Evolutionary conservation across 2,113 vertebrate species (phyloP).

Genomic region (Lynx canadensis): DNA sequence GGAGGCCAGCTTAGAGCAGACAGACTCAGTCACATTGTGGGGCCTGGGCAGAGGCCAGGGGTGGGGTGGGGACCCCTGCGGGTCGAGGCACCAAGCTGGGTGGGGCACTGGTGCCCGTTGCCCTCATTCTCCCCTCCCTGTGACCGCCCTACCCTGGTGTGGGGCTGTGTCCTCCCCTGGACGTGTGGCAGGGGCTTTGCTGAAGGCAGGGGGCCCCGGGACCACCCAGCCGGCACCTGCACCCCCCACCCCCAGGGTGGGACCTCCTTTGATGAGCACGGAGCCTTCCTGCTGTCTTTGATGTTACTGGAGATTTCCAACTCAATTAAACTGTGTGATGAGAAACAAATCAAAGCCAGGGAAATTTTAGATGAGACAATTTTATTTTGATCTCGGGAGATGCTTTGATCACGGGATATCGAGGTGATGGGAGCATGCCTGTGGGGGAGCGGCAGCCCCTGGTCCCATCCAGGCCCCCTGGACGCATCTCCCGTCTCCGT

Average conservation of each 20-base stretch:
- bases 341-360: background rate
- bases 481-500: fast-evolving
- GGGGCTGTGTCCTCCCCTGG: background rate
- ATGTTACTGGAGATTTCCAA: background rate
- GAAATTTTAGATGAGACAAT: background rate
- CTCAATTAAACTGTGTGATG: background rate
- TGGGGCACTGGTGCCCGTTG: background rate
- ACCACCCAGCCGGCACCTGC: background rate
- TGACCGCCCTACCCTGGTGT: background rate
- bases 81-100: background rate
- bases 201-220: background rate
- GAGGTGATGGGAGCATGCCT: fast-evolving
- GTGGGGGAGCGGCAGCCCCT: background rate
- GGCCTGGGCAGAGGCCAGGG: background rate
- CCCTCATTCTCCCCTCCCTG: background rate
- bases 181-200: background rate
- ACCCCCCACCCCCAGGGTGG: fast-evolving
- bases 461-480: background rate
- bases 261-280: background rate
- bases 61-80: background rate
- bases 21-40: background rate
- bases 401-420: background rate
- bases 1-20: background rate
- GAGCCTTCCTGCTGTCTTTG: background rate
- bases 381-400: background rate